These are phyloP conservation scores for Ondatra zibethicus DNA, from an alignment of 2,113 vertebrate species.

Conservation along the genomic window DNA sequence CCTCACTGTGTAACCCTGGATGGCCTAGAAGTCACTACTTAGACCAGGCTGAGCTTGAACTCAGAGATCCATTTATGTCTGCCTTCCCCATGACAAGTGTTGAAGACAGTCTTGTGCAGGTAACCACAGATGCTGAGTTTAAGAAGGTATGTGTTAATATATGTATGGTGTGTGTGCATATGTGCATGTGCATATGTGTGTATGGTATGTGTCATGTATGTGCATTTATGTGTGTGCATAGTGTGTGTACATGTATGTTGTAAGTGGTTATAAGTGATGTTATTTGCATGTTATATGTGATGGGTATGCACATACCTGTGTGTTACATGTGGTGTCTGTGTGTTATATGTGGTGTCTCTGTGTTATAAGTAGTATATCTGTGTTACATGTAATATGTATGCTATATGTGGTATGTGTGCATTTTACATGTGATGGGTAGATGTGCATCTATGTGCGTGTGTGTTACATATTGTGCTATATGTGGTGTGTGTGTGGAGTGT, in stretches of 20 bases:
- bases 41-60: background rate
- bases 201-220: background rate
- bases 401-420: background rate
- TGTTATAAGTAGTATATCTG: background rate
- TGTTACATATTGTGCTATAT: background rate
- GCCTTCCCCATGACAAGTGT: background rate
- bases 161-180: background rate
- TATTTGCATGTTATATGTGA: background rate
- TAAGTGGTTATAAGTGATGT: too few relatives aligned
- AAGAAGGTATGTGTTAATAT: background rate
- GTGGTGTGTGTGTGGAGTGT: background rate
- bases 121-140: background rate
- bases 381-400: background rate
- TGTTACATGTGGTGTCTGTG: background rate
- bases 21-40: background rate
- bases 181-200: background rate
- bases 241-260: too few relatives aligned
- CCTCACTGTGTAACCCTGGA: background rate
- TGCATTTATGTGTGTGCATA: background rate
- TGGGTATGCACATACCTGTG: too few relatives aligned
- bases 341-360: background rate
- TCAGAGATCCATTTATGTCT: background rate
- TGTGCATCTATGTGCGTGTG: background rate
- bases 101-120: background rate
- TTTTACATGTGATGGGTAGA: background rate